phyloP scores from a whole-genome alignment of 2,797 vertebrate genomes.

The Sebastes hubbsi region DNA sequence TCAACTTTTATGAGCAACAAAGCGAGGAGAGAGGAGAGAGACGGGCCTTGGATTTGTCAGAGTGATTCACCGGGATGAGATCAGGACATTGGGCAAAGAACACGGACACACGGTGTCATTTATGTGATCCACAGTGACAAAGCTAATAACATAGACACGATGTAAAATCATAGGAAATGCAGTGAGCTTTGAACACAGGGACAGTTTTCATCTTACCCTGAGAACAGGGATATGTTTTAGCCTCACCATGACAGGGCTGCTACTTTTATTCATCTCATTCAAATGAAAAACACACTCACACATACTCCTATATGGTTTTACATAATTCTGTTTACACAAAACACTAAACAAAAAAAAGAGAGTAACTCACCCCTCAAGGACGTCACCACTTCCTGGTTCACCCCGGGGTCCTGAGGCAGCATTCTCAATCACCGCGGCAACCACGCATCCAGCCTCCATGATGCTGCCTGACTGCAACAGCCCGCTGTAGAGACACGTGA shows the following conservation, averaged over 20 bases:
- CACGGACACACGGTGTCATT: conserved; percentile 24
- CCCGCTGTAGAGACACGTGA: conserved; percentile 71
- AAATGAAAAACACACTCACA: conserved; percentile 18
- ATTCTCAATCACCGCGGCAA: conserved; percentile 83
- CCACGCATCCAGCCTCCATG: conserved; percentile 84
- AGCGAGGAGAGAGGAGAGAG: conserved; percentile 20
- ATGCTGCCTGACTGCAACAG: conserved; percentile 82
- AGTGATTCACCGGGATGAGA: conserved; percentile 50
- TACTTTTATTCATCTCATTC: conserved; percentile 14
- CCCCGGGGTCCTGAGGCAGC: conserved; percentile 77
- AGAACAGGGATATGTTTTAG: conserved; percentile 1
- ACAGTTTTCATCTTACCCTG: background rate
- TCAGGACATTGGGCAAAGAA: conserved; percentile 30
- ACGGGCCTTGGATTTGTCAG: conserved; percentile 51
- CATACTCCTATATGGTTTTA: conserved; percentile 14
- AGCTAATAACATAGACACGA: background rate
- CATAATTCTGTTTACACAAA: conserved; percentile 28
- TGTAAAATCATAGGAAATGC: background rate
- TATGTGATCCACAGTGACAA: conserved; percentile 28
- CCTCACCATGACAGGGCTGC: background rate
- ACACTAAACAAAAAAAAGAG: conserved; percentile 28
- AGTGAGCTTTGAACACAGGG: background rate
- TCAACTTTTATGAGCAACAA: conserved; percentile 71
- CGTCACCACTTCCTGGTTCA: conserved; percentile 81
- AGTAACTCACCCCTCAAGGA: conserved; percentile 82